These are phyloP conservation scores for Monochamus saltuarius DNA, from an alignment of 1,140 invertebrate species.

Conservation along the genomic window DNA sequence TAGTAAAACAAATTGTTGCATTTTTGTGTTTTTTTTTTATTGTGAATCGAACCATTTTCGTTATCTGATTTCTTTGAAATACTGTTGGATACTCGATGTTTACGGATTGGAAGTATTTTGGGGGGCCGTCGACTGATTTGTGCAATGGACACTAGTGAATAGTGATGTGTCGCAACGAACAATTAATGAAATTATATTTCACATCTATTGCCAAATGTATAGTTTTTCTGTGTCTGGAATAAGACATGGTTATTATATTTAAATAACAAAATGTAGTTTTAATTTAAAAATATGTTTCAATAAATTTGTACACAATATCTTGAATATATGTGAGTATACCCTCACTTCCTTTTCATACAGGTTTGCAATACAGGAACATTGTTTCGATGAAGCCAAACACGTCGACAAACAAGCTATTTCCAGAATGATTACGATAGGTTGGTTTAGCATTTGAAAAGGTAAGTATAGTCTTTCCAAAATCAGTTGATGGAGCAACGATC, in stretches of 20 bases:
- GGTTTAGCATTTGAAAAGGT: too few species aligned
- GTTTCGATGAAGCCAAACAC: too few species aligned
- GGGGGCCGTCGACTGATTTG: constrained; percentile 34
- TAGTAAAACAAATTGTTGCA: constrained; percentile 8
- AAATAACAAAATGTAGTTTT: constrained; percentile 41
- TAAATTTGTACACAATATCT: constrained; percentile 45
- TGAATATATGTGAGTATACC: too few species aligned
- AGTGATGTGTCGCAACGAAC: constrained; percentile 37
- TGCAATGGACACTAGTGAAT: constrained; percentile 40
- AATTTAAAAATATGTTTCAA: constrained; percentile 47
- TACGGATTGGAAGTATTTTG: constrained; percentile 13
- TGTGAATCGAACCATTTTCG: neutral
- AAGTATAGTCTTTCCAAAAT: too few species aligned
- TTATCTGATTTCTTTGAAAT: constrained; percentile 16
- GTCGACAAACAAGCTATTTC: too few species aligned
- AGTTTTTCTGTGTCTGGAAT: constrained; percentile 32
- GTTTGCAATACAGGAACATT: too few species aligned
- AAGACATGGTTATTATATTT: constrained; percentile 30
- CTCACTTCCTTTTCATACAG: too few species aligned
- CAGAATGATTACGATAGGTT: too few species aligned
- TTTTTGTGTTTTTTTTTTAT: constrained; percentile 18
- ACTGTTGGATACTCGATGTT: constrained; percentile 8
- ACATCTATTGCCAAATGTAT: constrained; percentile 44
- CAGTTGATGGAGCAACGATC: too few species aligned
- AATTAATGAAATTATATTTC: constrained; percentile 28